Evolutionary conservation across 2,113 vertebrate genomes (phyloP).

Genomic region (Azemiops feae): DNA sequence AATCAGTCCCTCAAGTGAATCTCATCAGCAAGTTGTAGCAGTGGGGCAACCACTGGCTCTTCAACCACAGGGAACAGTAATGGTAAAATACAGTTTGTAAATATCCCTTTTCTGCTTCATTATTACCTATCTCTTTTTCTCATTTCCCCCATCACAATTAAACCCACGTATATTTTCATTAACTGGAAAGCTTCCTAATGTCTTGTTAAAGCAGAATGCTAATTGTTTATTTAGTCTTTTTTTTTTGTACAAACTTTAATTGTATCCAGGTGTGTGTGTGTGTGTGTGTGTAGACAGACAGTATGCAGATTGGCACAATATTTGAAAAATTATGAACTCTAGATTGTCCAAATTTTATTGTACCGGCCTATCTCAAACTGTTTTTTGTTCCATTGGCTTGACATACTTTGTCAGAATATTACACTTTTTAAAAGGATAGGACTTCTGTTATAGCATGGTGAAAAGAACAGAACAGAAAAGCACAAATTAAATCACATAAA

Average conservation of each 20-base stretch:
- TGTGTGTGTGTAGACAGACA: not conserved
- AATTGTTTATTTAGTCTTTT: not conserved
- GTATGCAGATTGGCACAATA: not conserved
- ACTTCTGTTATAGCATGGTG: not conserved
- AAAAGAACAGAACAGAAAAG: not conserved
- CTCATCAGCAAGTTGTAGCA: conserved; percentile 98
- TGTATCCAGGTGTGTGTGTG: not conserved
- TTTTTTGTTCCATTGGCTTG: not conserved
- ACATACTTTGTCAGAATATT: not conserved
- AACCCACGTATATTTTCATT: not conserved
- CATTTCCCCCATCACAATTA: accelerated
- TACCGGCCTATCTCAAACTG: not conserved
- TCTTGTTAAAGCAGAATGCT: not conserved
- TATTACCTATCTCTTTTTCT: not conserved
- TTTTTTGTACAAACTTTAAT: not conserved
- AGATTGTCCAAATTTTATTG: not conserved
- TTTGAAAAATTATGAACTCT: not conserved
- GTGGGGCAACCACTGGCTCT: conserved; percentile 93
- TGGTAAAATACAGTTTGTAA: conserved; percentile 77
- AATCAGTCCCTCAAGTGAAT: conserved; percentile 97
- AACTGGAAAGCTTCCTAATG: not conserved
- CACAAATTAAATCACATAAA: not conserved
- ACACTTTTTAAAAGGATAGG: not conserved
- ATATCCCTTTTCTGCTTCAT: conserved; percentile 13
- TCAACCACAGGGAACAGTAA: conserved; percentile 96